Base-by-base conservation (phyloP, 2,797 vertebrate species). In the Harpagifer antarcticus region DNA sequence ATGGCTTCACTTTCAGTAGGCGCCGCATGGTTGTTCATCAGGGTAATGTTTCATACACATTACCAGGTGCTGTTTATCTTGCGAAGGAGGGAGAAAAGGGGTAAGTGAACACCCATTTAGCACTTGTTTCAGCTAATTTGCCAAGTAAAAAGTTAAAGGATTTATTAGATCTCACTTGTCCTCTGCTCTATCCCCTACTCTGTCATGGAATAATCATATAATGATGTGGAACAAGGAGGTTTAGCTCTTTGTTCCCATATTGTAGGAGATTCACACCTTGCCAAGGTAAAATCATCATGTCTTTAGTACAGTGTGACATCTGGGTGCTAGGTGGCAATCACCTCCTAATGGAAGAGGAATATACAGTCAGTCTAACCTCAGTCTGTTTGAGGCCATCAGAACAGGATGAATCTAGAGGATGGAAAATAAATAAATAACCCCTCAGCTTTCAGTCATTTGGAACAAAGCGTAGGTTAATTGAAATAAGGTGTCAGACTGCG, bases 11-110 rank as follows among this genome's bases (percentile, higher is more conserved):
- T 91, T 91, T 90, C 75, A 87, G 88, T 78, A 71, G 78, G 85
- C 86, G 65, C 80, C 50, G 74, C 87, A 79, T 76, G 86, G 82
- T 71, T 86, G 86, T 91, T 91, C 89, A 88, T 91, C 86, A 85
- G 91, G 85, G 84, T 90, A 91, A 92, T 92, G 89, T 83, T 88
- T 92, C 86, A 84, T 79, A 76, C 78, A 82, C 81, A 83, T 88
- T 88, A 91, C 88, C 90, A 85, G 89, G 68, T 88, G 83, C 86
- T 85, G 81, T 84, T 90, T 92, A 83, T 91, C 86, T 89, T 85
- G 37, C 3, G 6, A 74, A 61, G 60, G 63, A 70, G 33, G 58
- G 16, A 16, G 63, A 82, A 19, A 50, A 83, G 19, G 53, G 62
- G 58, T 54, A 45, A 65, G 52, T 69, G 55, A 76, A 70, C 64